Evolutionary conservation across 1,140 invertebrate genomes (phyloP), one percentile per base, ranked within the genome.

Genomic region (Achroia grisella): DNA sequence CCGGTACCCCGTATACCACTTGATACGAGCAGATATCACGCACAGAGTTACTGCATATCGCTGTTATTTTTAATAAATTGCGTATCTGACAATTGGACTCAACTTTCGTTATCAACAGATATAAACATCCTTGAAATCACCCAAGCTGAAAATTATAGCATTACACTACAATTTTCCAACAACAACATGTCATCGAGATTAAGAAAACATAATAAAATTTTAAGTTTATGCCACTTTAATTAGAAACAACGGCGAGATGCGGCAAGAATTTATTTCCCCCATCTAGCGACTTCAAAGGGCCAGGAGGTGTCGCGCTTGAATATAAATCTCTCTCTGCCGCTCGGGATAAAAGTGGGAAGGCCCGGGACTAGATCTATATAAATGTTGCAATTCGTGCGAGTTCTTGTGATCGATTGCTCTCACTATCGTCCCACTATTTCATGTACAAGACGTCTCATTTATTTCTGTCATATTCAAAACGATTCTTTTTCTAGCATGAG

Each of bases 251-350:
- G 58, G 48, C 48, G 62, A 48, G 43, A 62, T 55, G 54, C 48
- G 56, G 53, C 39, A 60, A 60, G 66, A 78, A 75, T 75, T 78
- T 73, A 75, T 73, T 75, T 61, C 61, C 52, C 71, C 68, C 64
- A 67, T 75, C 69, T 52, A 63, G 52, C 48, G 61, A 76, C 73
- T 82, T 79, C 77, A 79, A 79, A 79, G 75, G 70, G 66, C 70
- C 63, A 49, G 48, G 62, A 70, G 66, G 62, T 76, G 69, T 73
- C 68, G 64, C 62, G 63, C 52, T 54, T 49, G 56, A 55, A 75
- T 67, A 80, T 75, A 79, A 78, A 78, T 79, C 75, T 72, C 50
- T 37, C 48, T 40, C 13, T 15, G 8, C 13, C 35, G 8, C 32
- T 6, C 47, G 54, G 71, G 62, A 71, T 71, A 70, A 67, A 71